A percentile compares a stretch with the other conserved stretches of the same genome.
Evolutionary conservation across 2,888 invertebrate genomes (phyloP).

Genomic region (Pogonocherus hispidulus): DNA sequence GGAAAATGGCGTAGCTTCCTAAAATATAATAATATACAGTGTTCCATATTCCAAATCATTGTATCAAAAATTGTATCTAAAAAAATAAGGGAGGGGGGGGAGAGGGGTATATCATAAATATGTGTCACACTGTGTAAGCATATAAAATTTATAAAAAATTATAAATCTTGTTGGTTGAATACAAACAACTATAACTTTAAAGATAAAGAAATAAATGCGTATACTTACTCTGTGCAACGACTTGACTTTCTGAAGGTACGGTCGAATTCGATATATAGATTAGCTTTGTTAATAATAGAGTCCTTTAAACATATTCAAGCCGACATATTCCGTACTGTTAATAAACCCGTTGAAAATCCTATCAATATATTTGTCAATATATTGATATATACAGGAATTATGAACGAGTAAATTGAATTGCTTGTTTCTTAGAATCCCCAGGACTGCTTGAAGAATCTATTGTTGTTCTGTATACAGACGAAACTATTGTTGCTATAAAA

Average conservation of each 20-base stretch:
- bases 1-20: too few species aligned
- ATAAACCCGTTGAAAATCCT: not conserved
- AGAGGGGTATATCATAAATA: too few species aligned
- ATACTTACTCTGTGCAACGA: too few species aligned
- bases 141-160: too few species aligned
- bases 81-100: too few species aligned
- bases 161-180: too few species aligned
- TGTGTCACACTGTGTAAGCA: too few species aligned
- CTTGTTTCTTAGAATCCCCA: not conserved
- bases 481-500: slow-evolving; percentile 1
- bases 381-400: not conserved
- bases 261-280: not conserved
- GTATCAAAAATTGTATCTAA: too few species aligned
- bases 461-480: not conserved
- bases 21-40: too few species aligned
- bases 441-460: not conserved
- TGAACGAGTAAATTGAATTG: not conserved
- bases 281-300: not conserved
- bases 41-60: too few species aligned
- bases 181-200: too few species aligned
- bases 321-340: not conserved
- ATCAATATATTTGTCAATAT: not conserved
- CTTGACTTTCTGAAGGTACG: not conserved
- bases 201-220: too few species aligned
- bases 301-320: not conserved